Percentiles rank a stretch among this genome's conserved stretches.
phyloP scores from a whole-genome alignment of 1,140 invertebrate genomes.

The Solenopsis fugax region DNA sequence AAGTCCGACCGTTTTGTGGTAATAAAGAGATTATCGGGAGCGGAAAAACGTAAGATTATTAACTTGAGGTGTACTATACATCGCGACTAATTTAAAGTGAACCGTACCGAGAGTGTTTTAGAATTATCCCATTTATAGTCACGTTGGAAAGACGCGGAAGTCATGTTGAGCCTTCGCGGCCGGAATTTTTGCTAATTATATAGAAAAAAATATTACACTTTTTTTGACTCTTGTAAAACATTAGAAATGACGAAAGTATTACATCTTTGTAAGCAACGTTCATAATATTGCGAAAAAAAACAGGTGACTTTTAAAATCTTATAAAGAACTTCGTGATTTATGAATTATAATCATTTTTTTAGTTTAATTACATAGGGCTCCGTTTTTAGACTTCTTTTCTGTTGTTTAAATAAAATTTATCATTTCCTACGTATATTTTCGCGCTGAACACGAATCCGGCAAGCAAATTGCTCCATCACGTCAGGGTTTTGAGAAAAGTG shows the following conservation, averaged over 20 bases:
- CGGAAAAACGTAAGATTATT: constrained; percentile 2
- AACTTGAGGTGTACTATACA: background rate
- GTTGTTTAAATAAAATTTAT: too few species aligned
- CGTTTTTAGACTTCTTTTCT: too few species aligned
- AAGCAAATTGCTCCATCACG: too few species aligned
- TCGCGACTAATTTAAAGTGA: constrained; percentile 18
- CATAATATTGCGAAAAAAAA: background rate
- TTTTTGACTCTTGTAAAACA: background rate
- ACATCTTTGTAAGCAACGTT: background rate
- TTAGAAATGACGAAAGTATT: background rate
- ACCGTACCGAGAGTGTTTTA: constrained; percentile 17
- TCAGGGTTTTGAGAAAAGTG: too few species aligned
- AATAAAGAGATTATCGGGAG: constrained; percentile 36
- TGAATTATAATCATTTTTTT: background rate
- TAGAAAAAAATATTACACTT: background rate
- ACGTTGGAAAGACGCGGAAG: background rate
- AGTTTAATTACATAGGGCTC: too few species aligned
- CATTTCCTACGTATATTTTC: too few species aligned
- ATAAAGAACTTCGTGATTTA: background rate
- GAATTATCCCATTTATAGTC: background rate
- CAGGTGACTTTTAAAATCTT: background rate
- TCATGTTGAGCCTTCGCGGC: background rate
- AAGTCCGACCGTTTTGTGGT: background rate
- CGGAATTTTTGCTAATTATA: background rate
- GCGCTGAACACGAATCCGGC: too few species aligned